Base-by-base conservation (phyloP, 1,140 invertebrate genomes). In the Kradibia gibbosae region DNA sequence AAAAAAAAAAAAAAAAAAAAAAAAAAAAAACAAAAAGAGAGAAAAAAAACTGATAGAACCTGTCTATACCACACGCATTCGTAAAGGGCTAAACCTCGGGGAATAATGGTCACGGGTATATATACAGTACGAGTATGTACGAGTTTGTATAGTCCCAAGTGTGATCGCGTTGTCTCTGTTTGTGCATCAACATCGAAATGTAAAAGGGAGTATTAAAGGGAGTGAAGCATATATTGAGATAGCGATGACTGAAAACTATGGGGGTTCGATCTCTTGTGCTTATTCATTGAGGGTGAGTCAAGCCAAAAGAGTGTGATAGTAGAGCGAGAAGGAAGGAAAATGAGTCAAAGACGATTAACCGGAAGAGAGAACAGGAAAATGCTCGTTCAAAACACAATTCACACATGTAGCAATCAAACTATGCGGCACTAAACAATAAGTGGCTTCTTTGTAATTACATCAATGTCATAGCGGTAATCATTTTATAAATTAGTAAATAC, bases 131-230 rank as follows among this genome's bases (percentile, higher is more conserved):
- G 11, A 20, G 22, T 65, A 36, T 36, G 28, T 20, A 36, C 15
- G 25, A 31, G 11, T 65, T 65, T 34, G 31, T 25, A 65, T 20
- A 36, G 31, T 65, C 13, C 15, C 31, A 36, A 65, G 31, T 65
- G 31, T 36, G 60, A 65, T 65, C 60, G 36, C 50, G 20, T 53
- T 79, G 85, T 73, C 42, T 48, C 25, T 73, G 71, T 73, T 73
- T 73, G 25, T 42, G 10, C 28, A 53, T 48, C 4, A 5, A 17
- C n/a, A 45, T 42, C 42, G 8, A 70, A 70, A 39, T 11, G 20
- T 42, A 17, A 70, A 17, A n/a, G 42, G 67, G 25, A 22, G 45
- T 34, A 65, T 65, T 53, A 13, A 28, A 20, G n/a, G 34, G 67
- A 70, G 39, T 11, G 15, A 70, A 70, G 34, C 11, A 77, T 8